Base-by-base conservation (phyloP, 2,888 invertebrate genomes). In the Tipula lateralis region DNA sequence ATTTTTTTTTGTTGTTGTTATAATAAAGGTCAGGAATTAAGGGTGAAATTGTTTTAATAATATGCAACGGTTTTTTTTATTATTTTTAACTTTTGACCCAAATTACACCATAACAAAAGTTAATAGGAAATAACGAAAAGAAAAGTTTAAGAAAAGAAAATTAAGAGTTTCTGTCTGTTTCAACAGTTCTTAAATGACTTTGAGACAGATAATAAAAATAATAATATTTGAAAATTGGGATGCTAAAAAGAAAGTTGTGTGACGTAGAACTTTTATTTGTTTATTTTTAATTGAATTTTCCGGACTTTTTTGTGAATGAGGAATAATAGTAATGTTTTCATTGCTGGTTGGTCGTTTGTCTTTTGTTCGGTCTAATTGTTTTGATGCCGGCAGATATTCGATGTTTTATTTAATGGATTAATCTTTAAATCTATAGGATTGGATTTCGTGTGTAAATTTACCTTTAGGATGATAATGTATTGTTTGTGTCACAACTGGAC, bases 21-120 rank as follows among this genome's bases (percentile, higher is more conserved):
- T 82, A 30, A 82, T 82, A 82, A 82, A 82, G 82, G 82, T 82
- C 82, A 82, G 82, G 82, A 82, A 82, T 82, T 82, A 82, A 82
- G 82, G 82, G 82, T 82, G 82, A 82, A 82, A 82, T 81, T 82
- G 30, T 82, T 82, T 82, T 82, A 82, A 82, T 82, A 16, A 82
- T 30, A 82, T 30, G 32, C 32, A 30, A 82, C 5, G 16, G 29
- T 82, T 82, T n/a, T n/a, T n/a, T n/a, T 29, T 82, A 30, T 82
- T 82, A 30, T 29, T 82, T 82, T 82, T 16, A 82, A 82, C 82
- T 82, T 82, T 82, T 82, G 82, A 82, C 82, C 82, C 30, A 82
- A n/a, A 82, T 66, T 66, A 66, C 7, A 66, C 9, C 66, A 12
- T 66, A 7, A 44, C n/a, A 44, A 4, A 44, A 66, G 24, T 24